Conservation (phyloP, 2,888 invertebrate species). For the Steinernema hermaphroditum region DNA sequence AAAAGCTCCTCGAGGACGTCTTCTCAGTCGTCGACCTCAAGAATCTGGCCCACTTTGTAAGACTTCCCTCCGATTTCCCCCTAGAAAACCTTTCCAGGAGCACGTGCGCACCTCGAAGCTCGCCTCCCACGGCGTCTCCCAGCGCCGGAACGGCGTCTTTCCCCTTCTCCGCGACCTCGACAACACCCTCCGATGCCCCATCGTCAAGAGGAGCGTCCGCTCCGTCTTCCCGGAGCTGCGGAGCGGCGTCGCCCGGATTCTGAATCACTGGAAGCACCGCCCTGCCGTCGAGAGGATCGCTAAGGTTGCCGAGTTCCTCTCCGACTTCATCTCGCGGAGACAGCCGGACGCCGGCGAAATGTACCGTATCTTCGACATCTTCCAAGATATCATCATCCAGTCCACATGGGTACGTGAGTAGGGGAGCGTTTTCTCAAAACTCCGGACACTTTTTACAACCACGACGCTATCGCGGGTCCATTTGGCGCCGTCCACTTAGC, state of each 20-base stretch:
- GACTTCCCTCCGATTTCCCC: background rate
- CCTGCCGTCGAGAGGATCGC: background rate
- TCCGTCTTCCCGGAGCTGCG: conserved; percentile 12
- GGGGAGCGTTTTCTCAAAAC: too few relatives aligned
- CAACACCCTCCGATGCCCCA: conserved; percentile 20
- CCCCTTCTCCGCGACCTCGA: conserved; percentile 22
- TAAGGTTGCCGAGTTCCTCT: background rate
- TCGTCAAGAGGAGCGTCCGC: conserved; percentile 5
- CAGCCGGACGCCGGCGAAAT: conserved; percentile 7
- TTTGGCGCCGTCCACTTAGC: too few relatives aligned
- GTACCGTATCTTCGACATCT: conserved; percentile 22
- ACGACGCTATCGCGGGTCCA: too few relatives aligned
- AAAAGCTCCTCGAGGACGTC: background rate
- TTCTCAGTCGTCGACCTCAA: conserved; percentile 7
- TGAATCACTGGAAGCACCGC: background rate
- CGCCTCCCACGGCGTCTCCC: background rate
- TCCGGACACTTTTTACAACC: too few relatives aligned
- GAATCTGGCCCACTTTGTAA: conserved; percentile 9
- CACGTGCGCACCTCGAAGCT: background rate
- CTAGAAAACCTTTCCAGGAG: background rate
- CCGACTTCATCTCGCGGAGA: conserved; percentile 1
- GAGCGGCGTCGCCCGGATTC: background rate
- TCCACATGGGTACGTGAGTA: background rate
- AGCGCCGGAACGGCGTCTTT: background rate
- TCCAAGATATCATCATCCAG: conserved; percentile 7